Evolutionary conservation across 1,140 invertebrate species (phyloP), one percentile per base, ranked within the genome.

Genomic region (Cydia pomonella): DNA sequence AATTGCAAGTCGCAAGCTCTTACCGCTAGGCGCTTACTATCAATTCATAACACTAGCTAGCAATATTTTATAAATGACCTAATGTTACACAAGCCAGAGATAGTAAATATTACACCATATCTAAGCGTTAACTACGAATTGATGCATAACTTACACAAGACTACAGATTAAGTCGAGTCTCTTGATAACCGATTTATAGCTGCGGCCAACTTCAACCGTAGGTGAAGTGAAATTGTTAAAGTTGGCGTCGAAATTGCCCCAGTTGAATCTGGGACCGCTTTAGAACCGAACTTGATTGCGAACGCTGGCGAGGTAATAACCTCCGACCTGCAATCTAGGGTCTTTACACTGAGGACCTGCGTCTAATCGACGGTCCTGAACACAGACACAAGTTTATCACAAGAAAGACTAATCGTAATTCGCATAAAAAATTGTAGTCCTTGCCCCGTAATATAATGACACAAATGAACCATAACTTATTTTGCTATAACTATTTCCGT

Each of bases 361-460:
- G 38, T 75, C 44, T 79, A 77, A 79, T 73, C 73, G 44, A 41
- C 25, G 78, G 75, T 73, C 72, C 74, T 75, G 72, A 74, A 74
- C 74, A 25, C 62, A 41, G 72, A 21, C n/a, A 66, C 27, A 33
- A 64, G 73, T 76, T 77, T 77, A 76, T 75, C 72, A 75, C 74
- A 76, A 72, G 71, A 63, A 77, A 72, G 18, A 72, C 50, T 47
- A 29, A 76, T 59, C 21, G 69, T 66, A 75, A 79, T 78, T 78
- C 76, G 53, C 73, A 80, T 77, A 75, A 73, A 12, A 80, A 80
- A 78, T 76, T 63, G 18, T n/a, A 18, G 64, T 73, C 25, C 59
- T 33, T 74, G 72, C 44, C 44, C 72, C 12, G 63, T 66, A 74
- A 77, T 77, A 71, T 62, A 72, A 76, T 79, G 73, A 76, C 53